These are phyloP conservation scores for Campoletis raptor DNA, from an alignment of 2,888 invertebrate species.

Conservation along the genomic window DNA sequence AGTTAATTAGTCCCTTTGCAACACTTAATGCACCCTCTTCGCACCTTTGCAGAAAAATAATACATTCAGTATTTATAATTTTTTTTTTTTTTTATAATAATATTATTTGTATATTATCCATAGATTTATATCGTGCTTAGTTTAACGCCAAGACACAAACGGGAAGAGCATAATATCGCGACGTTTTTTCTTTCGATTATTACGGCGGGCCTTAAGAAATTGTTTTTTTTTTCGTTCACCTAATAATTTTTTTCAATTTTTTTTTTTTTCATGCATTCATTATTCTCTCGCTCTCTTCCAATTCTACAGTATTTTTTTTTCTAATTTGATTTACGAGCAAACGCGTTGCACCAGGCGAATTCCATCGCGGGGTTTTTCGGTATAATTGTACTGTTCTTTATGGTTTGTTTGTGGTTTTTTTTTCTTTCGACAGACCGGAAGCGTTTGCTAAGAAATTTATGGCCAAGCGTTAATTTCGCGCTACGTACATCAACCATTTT, in stretches of 20 bases:
- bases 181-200: constrained; percentile 70
- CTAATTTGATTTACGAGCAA: constrained; percentile 69
- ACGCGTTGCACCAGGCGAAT: constrained; percentile 60
- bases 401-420: constrained; percentile 1
- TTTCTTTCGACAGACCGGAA: constrained; percentile 50
- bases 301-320: constrained; percentile 41
- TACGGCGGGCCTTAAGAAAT: constrained; percentile 63
- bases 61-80: constrained; percentile 53
- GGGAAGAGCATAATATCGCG: constrained; percentile 78
- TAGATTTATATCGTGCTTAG: constrained; percentile 74
- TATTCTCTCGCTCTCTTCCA: constrained; percentile 35
- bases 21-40: constrained; percentile 41
- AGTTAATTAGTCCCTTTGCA: constrained; percentile 55
- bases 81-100: constrained; percentile 46
- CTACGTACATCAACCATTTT: constrained; percentile 19
- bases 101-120: constrained; percentile 70
- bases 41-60: constrained; percentile 71
- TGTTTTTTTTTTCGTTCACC: constrained; percentile 39
- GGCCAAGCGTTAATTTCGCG: constrained; percentile 34
- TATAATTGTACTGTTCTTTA: constrained; percentile 34
- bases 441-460: constrained; percentile 59
- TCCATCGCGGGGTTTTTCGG: constrained; percentile 52
- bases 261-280: constrained; percentile 38
- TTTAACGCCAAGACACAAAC: constrained; percentile 77
- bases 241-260: constrained; percentile 3